Base-by-base conservation (phyloP, 2,113 vertebrate species). In the Sylvia atricapilla region DNA sequence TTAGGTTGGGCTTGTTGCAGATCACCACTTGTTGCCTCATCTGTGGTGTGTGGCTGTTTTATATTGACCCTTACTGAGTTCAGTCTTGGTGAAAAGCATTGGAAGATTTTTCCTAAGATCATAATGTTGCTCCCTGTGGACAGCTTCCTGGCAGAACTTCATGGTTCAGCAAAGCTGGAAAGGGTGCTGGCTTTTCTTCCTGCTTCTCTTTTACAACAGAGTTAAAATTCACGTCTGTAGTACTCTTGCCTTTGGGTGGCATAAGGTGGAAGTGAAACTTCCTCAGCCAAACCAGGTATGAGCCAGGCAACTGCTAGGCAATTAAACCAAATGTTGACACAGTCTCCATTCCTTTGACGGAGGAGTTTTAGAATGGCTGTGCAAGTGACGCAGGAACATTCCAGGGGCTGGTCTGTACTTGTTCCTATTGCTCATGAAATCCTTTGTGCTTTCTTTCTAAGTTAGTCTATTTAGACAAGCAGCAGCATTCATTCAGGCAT, bases 221-320 rank as follows among this genome's bases (percentile, higher is more conserved):
- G 11, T 81, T 37, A 72, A 64, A 58, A 85, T 87, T 85, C 46
- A 27, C 11, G 9, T 81, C 44, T 81, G 15, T 78, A 68, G 64
- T 67, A 78, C 24, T 80, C 55, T 35, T 81, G 69, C 52, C 74
- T 77, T 84, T 60, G 84, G 20, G 24, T 82, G 67, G 41, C 31
- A 49, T 31, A 70, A 89, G 41, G 67, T 93, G 43, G 89, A 89
- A 96, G 58, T 77, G 73, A 84, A 73, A 81, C 49, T 87, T 94
- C 44, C 46, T 47, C 55, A 73, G 33, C 58, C 41, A 76, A 76
- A 66, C 53, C 39, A 84, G 46, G 20, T 84, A 52, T 62, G 72
- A 91, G 30, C 81, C 4, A 7, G 41, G 46, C 64, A 87, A 33
- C 58, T 92, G 66, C 62, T 53, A 24, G 20, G 74, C 2, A 7